Base-by-base conservation (phyloP, 1,140 invertebrate species). In the Bombus superbus region DNA sequence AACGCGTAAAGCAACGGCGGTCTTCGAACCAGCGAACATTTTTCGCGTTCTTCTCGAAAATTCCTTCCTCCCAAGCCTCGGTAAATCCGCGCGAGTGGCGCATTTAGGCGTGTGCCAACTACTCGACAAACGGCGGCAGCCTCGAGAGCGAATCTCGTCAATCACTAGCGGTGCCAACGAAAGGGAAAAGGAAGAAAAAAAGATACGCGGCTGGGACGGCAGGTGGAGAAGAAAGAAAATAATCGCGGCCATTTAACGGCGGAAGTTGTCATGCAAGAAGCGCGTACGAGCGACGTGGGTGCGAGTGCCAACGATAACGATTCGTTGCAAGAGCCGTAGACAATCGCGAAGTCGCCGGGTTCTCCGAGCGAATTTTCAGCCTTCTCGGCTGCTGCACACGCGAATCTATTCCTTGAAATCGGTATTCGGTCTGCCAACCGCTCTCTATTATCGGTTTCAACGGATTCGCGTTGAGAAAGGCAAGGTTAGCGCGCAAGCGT, bases 91-190 rank as follows among this genome's bases (percentile, higher is more conserved):
- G 35, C 35, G 44, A 66, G 44, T 57, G n/a, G 62, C 62, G 35
- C 68, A 44, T 68, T 57, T 57, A 69, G 28, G 28, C 57, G 2
- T 40, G 73, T 32, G 62, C 59, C 72, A 32, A 40, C 72, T 53
- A 13, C 42, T 76, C 59, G 59, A 57, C 59, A n/a, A 64, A 83
- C 81, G 44, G 42, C n/a, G n/a, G 59, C 32, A 38, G 5, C 69
- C 80, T 74, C 35, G 72, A 83, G 72, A 76, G n/a, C 62, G n/a
- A 72, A 80, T 71, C 83, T 53, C 74, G 68, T 68, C 76, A 73
- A 85, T 85, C 83, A 72, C 80, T 85, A 80, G 77, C 68, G 74
- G n/a, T 25, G 25, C 57, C 57, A 69, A 28, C n/a, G 74, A 74
- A 64, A 74, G 4, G 22, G 9, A 25, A 68, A 38, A 32, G 57